A percentile compares a stretch with the other conserved stretches of the same genome.
Evolutionary conservation across 2,113 vertebrate species (phyloP).

Genomic region (Bothrops jararaca): DNA sequence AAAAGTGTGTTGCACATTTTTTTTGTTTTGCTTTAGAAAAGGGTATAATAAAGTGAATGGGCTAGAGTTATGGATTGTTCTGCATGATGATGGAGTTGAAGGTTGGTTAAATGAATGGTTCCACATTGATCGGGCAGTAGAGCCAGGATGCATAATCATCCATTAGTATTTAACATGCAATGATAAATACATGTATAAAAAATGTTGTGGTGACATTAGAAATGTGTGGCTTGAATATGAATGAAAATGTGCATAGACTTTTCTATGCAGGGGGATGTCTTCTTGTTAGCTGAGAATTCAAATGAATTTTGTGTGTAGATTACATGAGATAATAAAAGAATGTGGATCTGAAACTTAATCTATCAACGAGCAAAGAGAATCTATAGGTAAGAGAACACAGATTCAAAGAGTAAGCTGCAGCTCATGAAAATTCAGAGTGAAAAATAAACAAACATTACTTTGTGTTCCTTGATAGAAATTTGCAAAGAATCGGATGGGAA

Average conservation of each 20-base stretch:
- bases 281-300: not conserved
- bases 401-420: not conserved
- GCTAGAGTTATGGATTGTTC: not conserved
- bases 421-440: not conserved
- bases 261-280: not conserved
- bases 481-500: not conserved
- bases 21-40: not conserved
- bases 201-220: not conserved
- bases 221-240: not conserved
- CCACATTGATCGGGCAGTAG: not conserved
- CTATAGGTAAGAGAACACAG: not conserved
- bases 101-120: not conserved
- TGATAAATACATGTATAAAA: not conserved
- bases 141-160: not conserved
- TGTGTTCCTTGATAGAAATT: not conserved
- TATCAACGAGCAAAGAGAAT: not conserved
- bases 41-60: not conserved
- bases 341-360: not conserved
- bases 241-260: not conserved
- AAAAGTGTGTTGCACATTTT: not conserved
- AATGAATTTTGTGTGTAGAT: not conserved
- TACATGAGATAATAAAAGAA: not conserved
- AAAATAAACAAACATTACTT: not conserved
- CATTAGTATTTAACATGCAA: not conserved
- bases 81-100: not conserved